These are phyloP conservation scores for Ceryle rudis DNA, from an alignment of 2,797 vertebrate species.

Conservation along the genomic window DNA sequence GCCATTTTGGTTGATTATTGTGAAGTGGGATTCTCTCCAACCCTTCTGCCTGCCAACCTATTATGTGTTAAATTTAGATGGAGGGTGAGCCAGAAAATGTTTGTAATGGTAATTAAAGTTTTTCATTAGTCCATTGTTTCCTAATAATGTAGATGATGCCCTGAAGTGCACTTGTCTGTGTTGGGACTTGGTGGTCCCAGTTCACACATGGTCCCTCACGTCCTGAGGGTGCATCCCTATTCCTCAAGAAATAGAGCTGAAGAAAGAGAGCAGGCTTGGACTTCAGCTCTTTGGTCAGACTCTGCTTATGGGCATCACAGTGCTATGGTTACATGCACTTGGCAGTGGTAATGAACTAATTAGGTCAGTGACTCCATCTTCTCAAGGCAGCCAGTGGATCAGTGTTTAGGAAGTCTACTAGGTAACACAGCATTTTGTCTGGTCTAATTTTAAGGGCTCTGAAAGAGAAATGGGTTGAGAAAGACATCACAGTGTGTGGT, in stretches of 20 bases:
- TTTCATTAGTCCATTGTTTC: conserved; percentile 9
- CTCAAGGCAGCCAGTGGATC: neutral
- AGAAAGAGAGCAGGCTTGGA: neutral
- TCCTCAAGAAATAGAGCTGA: neutral
- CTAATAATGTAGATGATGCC: neutral
- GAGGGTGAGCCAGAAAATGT: neutral
- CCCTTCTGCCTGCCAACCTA: neutral
- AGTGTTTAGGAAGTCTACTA: neutral
- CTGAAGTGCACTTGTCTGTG: neutral
- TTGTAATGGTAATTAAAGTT: conserved; percentile 15
- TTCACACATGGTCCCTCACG: neutral
- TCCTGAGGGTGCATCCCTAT: neutral
- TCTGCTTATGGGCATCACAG: neutral
- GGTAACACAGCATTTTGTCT: neutral
- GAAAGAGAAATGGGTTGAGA: neutral
- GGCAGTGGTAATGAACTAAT: neutral
- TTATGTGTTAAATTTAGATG: neutral
- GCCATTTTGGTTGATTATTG: neutral
- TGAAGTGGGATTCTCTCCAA: neutral
- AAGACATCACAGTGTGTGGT: neutral
- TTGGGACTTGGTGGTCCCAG: neutral
- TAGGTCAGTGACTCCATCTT: neutral
- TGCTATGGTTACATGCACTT: neutral
- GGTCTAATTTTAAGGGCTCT: neutral
- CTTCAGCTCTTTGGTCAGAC: neutral